Conservation (phyloP, 2,113 vertebrate species). For the Parotia lawesii region DNA sequence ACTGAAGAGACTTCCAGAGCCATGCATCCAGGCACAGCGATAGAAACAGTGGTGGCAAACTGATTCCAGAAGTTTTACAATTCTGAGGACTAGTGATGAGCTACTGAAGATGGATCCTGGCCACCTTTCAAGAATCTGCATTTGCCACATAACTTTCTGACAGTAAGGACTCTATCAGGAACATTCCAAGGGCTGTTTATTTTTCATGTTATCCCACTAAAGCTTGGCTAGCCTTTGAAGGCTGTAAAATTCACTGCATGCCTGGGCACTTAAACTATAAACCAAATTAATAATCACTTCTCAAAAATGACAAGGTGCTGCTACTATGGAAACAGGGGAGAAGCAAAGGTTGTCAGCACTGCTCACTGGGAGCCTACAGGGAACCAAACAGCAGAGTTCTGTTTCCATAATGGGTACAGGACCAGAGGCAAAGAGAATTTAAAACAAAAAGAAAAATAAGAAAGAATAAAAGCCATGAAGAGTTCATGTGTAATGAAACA, state of each 20-base stretch:
- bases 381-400: neutral
- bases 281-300: slow-evolving; percentile 6
- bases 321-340: neutral
- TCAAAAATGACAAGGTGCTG: neutral
- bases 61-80: neutral
- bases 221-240: neutral
- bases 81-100: neutral
- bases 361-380: neutral
- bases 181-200: neutral
- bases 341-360: neutral
- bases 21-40: neutral
- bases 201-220: neutral
- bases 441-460: neutral
- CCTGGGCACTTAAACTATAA: neutral
- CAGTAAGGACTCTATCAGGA: neutral
- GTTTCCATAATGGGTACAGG: neutral
- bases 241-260: neutral
- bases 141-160: neutral
- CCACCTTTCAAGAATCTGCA: neutral
- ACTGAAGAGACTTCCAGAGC: neutral
- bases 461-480: neutral
- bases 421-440: neutral
- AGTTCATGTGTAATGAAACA: neutral
- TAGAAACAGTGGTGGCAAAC: neutral
- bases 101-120: neutral